phyloP scores from a whole-genome alignment of 2,113 vertebrate species.

The Otocyon megalotis region DNA sequence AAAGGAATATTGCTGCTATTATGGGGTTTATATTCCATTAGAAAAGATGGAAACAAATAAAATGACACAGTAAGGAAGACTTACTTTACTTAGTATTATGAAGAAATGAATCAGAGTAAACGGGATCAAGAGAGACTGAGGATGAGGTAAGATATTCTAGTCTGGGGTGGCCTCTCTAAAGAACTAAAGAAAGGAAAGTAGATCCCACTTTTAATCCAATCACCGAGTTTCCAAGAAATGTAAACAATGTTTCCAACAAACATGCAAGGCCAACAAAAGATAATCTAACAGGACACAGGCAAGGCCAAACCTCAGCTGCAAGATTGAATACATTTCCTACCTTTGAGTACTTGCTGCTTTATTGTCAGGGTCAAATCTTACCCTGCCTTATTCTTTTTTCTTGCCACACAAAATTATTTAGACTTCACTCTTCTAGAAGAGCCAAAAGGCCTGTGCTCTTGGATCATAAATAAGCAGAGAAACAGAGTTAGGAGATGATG shows the following conservation, averaged over 20 bases:
- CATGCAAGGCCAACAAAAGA: not conserved
- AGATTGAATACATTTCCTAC: not conserved
- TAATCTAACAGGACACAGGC: not conserved
- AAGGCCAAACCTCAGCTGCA: not conserved
- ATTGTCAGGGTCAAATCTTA: not conserved
- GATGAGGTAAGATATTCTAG: accelerated
- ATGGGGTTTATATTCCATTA: not conserved
- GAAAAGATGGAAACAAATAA: not conserved
- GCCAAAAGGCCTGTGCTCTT: not conserved
- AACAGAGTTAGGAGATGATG: not conserved
- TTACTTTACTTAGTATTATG: not conserved
- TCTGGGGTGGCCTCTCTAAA: not conserved
- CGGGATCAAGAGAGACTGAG: not conserved
- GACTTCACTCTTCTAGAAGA: not conserved
- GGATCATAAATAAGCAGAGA: not conserved
- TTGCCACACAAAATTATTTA: not conserved
- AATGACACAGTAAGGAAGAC: not conserved
- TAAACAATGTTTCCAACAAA: not conserved
- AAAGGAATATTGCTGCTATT: not conserved
- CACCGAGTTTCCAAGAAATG: not conserved
- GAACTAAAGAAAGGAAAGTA: not conserved
- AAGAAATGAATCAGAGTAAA: not conserved
- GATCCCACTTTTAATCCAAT: not conserved
- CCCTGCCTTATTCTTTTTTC: not conserved
- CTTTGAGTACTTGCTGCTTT: not conserved